Base-by-base conservation (phyloP, 2,797 vertebrate species). In the Cichlasoma orientale region DNA sequence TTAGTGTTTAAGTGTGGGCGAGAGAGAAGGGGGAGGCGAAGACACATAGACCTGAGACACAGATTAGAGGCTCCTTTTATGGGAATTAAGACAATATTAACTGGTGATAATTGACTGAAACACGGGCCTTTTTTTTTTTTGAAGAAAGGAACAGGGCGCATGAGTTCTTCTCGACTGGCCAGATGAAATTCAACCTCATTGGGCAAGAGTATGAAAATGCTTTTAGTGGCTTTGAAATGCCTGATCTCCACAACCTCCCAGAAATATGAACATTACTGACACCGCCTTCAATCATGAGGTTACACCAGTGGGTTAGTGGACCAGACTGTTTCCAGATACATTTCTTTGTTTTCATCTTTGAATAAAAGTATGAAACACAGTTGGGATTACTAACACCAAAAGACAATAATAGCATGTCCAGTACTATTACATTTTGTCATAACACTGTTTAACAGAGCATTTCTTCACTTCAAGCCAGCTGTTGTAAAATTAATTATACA, bases 331-430 rank as follows among this genome's bases (percentile, higher is more conserved):
- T 27, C 19, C 7, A 16, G 69, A 58, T 36, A 11, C 38, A 70
- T 18, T 78, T 72, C 33, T 72, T 55, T 80, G 61, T 75, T 82
- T 82, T 69, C 1, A 72, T 80, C 16, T 80, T 33, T 78, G 31
- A 12, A 77, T 23, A 13, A 77, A 75, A 88, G 29, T 31, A 79
- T 74, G 63, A 81, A 80, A 84, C 33, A 25, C 19, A 70, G 18
- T 23, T 38, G 59, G 21, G 59, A 56, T 82, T 36, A 44, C 27
- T 23, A 58, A 75, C 33, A 78, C 19, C 5, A 4, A 44, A 86
- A 29, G 63, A 31, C 16, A 78, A 38, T 73, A 84, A 21, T 16
- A 68, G 50, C 41, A 59, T 19, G 36, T 88, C 52, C 56, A 75
- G 31, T 41, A 56, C 33, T 14, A 57, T 74, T 57, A 54, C 1